Base-by-base conservation (phyloP, 2,797 vertebrate species). In the Rhynchonycteris naso region DNA sequence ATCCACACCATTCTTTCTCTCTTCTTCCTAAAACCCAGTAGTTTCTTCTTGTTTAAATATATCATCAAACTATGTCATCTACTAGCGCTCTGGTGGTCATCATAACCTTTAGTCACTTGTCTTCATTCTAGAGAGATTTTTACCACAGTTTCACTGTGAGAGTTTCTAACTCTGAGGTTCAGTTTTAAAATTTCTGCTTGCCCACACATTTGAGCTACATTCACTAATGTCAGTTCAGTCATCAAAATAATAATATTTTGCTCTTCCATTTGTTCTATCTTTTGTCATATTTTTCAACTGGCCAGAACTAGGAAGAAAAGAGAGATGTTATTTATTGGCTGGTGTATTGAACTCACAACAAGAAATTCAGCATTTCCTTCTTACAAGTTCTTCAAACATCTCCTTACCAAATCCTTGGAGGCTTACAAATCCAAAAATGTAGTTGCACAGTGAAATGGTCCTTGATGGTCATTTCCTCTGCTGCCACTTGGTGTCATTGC, bases 91-190 rank as follows among this genome's bases (percentile, higher is more conserved):
- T 21, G 7, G 4, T 66, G 35, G 28, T 63, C 24, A 47, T 59
- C 15, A 2, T 7, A 15, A 54, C 21, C 65, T 33, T 65, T 16
- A 87, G n/a, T 54, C 19, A 28, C 16, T 86, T 7, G 16, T 80
- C 66, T 50, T 89, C 33, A 68, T 82, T 90, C 38, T 50, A 82
- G 78, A 80, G 85, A 78, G 28, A 59, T 59, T 88, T 88, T 74
- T 74, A 47, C 22, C 24, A 28, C 8, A 43, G 59, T 4, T 30
- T 89, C 4, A 18, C 5, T 71, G 22, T 11, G 13, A 71, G 21
- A 71, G 61, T 58, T 11, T 87, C 16, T 65, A 75, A 69, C 78
- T 71, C 52, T 63, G 80, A 93, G 33, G 35, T 74, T 86, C 59
- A 59, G 33, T 76, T 81, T 94, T 65, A 79, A 56, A 66, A 43